These are phyloP conservation scores for Ictalurus furcatus DNA, from an alignment of 2,113 vertebrate species.

Conservation along the genomic window DNA sequence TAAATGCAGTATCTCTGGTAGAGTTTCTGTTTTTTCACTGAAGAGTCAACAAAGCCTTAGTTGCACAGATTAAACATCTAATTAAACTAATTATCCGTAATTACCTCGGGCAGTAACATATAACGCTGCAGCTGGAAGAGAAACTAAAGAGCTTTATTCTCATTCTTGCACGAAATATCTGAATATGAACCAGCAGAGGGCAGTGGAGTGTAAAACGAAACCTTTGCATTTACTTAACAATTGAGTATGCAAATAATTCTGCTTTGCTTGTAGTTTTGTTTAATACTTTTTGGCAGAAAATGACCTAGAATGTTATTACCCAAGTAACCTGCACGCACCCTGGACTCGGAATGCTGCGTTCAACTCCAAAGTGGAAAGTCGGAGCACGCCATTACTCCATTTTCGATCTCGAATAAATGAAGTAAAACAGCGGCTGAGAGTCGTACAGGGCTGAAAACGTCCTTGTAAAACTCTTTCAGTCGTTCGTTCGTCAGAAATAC, in stretches of 20 bases:
- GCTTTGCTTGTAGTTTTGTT: too few relatives aligned
- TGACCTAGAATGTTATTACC: not conserved
- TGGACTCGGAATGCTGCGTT: too few relatives aligned
- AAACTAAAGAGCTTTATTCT: not conserved
- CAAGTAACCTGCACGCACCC: not conserved
- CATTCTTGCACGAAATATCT: not conserved
- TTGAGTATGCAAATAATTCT: not conserved
- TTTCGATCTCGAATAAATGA: too few relatives aligned
- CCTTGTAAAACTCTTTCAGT: too few relatives aligned
- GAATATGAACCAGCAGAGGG: not conserved
- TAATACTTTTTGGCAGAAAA: not conserved
- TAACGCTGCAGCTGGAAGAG: not conserved
- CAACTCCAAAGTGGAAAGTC: not conserved
- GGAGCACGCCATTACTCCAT: too few relatives aligned
- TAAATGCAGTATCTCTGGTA: not conserved
- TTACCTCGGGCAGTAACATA: not conserved
- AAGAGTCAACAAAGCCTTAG: slow-evolving; percentile 9
- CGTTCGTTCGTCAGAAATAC: too few relatives aligned
- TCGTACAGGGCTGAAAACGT: too few relatives aligned
- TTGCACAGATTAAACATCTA: not conserved
- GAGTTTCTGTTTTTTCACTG: not conserved
- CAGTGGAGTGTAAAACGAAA: not conserved
- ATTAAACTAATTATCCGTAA: not conserved
- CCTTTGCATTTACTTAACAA: not conserved
- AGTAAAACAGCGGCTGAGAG: too few relatives aligned